Percentiles rank a stretch among this genome's conserved stretches.
phyloP scores from a whole-genome alignment of 35 echinoderm and acorn worm species.

The Holothuria glaberrima region DNA sequence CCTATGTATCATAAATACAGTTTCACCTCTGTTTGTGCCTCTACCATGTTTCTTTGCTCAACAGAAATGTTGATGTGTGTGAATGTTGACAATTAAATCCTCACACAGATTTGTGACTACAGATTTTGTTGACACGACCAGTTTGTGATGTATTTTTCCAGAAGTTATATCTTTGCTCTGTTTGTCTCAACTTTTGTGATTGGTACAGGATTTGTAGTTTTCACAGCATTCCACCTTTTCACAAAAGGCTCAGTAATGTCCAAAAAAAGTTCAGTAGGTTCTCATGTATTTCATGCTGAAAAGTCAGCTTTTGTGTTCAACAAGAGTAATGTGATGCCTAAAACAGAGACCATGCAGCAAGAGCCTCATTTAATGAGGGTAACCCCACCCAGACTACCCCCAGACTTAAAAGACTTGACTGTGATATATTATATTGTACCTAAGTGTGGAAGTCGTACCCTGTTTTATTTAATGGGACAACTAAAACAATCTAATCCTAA shows the following conservation, averaged over 20 bases:
- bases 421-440: slow-evolving; percentile 48
- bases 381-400: background rate
- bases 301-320: background rate
- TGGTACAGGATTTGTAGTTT: background rate
- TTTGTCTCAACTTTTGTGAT: background rate
- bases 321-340: background rate
- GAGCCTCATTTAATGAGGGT: background rate
- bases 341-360: background rate
- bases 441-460: slow-evolving; percentile 46
- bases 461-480: slow-evolving; percentile 41
- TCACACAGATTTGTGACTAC: no score
- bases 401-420: background rate
- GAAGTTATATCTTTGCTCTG: background rate
- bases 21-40: no score
- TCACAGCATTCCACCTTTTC: background rate
- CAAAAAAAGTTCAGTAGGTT: background rate
- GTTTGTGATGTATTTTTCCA: background rate
- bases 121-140: no score
- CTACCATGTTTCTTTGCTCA: no score
- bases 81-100: no score
- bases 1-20: no score
- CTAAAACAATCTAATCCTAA: slow-evolving; percentile 33
- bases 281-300: background rate
- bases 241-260: background rate
- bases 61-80: no score